Conservation (phyloP, 2,797 vertebrate species). For the Varecia variegata region DNA sequence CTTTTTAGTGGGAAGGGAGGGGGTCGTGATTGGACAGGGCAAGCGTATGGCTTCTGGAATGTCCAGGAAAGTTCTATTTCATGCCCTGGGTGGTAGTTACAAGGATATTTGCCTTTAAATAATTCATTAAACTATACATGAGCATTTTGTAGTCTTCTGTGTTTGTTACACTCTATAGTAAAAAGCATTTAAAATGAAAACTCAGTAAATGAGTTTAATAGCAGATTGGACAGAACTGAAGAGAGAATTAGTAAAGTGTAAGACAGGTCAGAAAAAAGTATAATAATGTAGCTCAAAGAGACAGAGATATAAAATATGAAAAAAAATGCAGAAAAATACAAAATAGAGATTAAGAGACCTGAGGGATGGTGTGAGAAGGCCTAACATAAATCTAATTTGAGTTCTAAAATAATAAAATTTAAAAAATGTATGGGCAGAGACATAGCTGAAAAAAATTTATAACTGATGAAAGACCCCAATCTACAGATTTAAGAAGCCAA, state of each 20-base stretch:
- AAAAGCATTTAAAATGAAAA: neutral
- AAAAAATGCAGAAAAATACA: neutral
- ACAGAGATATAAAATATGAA: neutral
- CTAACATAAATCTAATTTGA: neutral
- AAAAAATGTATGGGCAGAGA: neutral
- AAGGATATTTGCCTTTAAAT: neutral
- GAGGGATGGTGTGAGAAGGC: neutral
- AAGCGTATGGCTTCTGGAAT: neutral
- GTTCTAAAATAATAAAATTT: neutral
- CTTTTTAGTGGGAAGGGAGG: neutral
- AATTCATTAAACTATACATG: neutral
- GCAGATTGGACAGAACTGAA: neutral
- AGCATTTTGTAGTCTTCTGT: neutral
- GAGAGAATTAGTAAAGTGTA: neutral
- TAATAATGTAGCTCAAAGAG: neutral
- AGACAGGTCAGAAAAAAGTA: neutral
- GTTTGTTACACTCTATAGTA: neutral
- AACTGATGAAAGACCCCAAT: neutral
- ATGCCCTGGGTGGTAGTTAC: neutral
- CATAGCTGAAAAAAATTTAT: neutral
- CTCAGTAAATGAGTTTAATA: neutral
- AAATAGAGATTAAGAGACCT: neutral
- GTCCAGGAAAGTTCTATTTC: neutral
- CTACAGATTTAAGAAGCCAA: neutral
- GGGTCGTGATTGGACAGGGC: neutral